Base-by-base conservation (phyloP, 2,113 vertebrate genomes). In the Aythya baeri region DNA sequence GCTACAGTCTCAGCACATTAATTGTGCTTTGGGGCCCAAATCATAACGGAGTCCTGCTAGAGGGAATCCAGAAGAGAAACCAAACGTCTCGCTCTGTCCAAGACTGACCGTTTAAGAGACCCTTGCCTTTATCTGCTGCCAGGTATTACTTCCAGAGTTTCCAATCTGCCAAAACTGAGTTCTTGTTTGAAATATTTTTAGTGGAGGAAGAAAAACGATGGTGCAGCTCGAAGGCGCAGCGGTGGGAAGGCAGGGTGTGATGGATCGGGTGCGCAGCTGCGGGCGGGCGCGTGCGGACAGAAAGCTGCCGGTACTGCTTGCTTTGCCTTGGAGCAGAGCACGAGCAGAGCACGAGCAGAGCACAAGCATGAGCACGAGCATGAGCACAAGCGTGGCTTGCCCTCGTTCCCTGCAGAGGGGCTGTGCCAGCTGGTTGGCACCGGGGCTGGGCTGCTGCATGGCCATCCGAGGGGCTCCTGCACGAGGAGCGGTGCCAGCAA, bases 61-160 rank as follows among this genome's bases (percentile, higher is more conserved):
- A 96, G 96, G 92, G 97, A 96, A 88, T 95, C 96, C 91, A 94
- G 88, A 77, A 93, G 88, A 95, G 90, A 95, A 96, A 91, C 89
- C 89, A 86, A 96, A 88, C 43, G 66, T 94, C 93, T 96, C 2
- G 3, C 90, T 90, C 88, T 46, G 80, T 91, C 96, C 96, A 96
- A 77, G 76, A 73, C 95, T 95, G 94, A 97, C 96, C 95, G 43
- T 94, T 97, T 97, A 97, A 97, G 92, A 96, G 94, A 93, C 92
- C 92, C 93, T 84, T 63, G 91, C 96, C 91, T 97, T 97, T 79
- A 97, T 97, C 95, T 91, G 71, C 82, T 93, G 95, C 96, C 95
- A 97, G 89, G 49, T 79, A 76, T 91, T 82, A 46, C 92, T 97
- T 96, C 94, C 95, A 97, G 88, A 84, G 4, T 8, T 77, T 96